phyloP scores from a whole-genome alignment of 2,797 vertebrate species.

The Rhabdophis nuchalis region DNA sequence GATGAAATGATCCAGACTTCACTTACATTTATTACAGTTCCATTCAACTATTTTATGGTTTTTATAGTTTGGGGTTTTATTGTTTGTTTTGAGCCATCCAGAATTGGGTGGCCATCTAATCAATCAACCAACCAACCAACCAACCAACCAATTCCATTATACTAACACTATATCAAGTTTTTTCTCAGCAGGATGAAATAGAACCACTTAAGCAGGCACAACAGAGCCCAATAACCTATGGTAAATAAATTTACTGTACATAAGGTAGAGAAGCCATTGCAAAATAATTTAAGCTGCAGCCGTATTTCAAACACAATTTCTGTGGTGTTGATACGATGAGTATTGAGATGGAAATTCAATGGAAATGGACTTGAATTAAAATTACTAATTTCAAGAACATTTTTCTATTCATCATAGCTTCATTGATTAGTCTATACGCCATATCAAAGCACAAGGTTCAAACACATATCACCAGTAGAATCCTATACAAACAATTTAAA shows the following conservation, averaged over 20 bases:
- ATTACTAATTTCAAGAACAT: neutral
- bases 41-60: neutral
- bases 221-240: neutral
- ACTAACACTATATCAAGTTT: neutral
- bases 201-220: neutral
- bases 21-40: neutral
- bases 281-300: neutral
- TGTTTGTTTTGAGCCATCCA: neutral
- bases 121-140: neutral
- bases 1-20: neutral
- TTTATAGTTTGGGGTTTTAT: neutral
- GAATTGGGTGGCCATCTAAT: neutral
- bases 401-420: no score
- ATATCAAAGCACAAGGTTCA: no score
- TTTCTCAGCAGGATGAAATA: neutral
- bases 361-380: neutral
- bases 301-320: neutral
- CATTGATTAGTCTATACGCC: no score
- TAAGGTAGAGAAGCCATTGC: neutral
- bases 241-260: neutral
- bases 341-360: constrained; percentile 26
- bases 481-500: no score
- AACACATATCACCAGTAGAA: no score
- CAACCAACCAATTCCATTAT: neutral
- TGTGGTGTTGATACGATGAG: neutral